Evolutionary conservation across 2,888 invertebrate genomes (phyloP).

Genomic region (Calameuta idolon): DNA sequence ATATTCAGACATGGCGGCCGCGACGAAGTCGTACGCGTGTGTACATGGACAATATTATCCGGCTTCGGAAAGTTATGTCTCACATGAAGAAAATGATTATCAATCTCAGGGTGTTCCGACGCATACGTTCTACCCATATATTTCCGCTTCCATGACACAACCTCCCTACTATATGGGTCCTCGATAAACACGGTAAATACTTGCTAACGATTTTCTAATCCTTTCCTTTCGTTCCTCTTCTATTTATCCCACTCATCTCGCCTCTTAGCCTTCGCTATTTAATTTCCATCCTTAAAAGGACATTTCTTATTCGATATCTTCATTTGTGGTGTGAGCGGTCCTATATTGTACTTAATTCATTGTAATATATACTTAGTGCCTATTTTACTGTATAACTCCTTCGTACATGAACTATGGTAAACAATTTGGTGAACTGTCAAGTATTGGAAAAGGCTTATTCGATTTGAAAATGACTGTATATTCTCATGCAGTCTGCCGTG

Average conservation of each 20-base stretch:
- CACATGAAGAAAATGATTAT: slow-evolving; percentile 58
- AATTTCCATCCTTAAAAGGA: neutral
- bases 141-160: slow-evolving; percentile 59
- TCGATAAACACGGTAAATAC: slow-evolving; percentile 37
- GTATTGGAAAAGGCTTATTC: neutral
- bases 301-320: slow-evolving; percentile 7
- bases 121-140: slow-evolving; percentile 62
- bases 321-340: neutral
- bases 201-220: slow-evolving; percentile 15
- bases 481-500: neutral
- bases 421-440: neutral
- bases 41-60: slow-evolving; percentile 59
- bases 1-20: slow-evolving; percentile 36
- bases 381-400: neutral
- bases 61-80: slow-evolving; percentile 51
- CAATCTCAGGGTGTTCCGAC: slow-evolving; percentile 51
- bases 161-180: slow-evolving; percentile 62
- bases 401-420: neutral
- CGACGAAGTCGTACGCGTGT: slow-evolving; percentile 55
- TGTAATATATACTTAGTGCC: neutral
- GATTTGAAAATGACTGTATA: neutral
- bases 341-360: neutral
- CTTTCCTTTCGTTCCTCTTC: neutral
- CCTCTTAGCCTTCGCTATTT: neutral
- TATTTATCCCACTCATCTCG: no score